Percentiles rank a stretch among this genome's conserved stretches.
Evolutionary conservation across 2,888 invertebrate species (phyloP).

Genomic region (Dendrolimus pini): DNA sequence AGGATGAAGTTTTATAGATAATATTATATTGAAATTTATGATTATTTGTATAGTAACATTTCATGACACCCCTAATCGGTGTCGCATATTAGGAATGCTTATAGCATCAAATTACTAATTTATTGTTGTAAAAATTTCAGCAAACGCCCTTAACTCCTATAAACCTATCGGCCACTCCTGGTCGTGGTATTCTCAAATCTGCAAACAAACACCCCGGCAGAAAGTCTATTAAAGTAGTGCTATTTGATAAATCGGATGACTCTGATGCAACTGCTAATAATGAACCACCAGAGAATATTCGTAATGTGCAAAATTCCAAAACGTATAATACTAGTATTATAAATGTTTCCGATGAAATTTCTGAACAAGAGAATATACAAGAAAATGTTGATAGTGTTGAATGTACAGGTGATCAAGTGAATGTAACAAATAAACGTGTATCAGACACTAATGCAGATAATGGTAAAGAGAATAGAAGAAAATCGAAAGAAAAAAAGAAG

Average conservation of each 20-base stretch:
- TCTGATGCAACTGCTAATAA: neutral
- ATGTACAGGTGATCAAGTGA: neutral
- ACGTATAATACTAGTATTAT: no score
- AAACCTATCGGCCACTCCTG: slow-evolving; percentile 46
- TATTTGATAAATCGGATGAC: slow-evolving; percentile 38
- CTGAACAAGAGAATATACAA: neutral
- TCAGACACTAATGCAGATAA: slow-evolving; percentile 18
- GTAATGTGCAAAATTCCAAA: neutral
- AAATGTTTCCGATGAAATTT: neutral
- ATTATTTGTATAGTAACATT: no score
- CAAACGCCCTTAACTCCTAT: slow-evolving; percentile 34
- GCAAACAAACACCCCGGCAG: slow-evolving; percentile 29
- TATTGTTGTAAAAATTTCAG: slow-evolving; percentile 14
- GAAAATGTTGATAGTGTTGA: neutral
- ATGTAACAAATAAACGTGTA: neutral
- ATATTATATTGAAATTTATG: no score
- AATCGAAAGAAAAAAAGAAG: slow-evolving; percentile 34
- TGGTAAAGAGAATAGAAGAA: slow-evolving; percentile 25
- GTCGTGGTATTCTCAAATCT: slow-evolving; percentile 55
- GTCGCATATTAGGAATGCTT: no score
- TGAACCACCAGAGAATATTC: neutral
- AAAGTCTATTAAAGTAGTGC: slow-evolving; percentile 51
- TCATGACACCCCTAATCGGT: no score
- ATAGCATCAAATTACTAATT: no score
- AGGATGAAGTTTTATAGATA: no score